Conservation (phyloP, 1,140 invertebrate genomes). For the Oryctes rhinoceros region DNA sequence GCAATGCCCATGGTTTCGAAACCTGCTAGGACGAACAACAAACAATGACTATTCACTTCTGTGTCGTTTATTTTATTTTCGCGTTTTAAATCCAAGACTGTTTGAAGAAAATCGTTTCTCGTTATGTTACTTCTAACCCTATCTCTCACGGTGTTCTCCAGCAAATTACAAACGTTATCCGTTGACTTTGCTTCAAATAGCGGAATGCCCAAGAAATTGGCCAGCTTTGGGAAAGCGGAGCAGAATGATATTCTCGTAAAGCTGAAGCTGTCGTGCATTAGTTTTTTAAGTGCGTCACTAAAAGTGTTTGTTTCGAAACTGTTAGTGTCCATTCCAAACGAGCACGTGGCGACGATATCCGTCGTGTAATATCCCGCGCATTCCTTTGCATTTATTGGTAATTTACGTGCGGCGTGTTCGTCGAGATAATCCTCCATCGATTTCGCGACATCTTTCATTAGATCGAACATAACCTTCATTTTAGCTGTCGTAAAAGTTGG, state of each 20-base stretch:
- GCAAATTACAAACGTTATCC: not conserved
- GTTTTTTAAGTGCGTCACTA: not conserved
- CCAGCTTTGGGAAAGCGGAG: not conserved
- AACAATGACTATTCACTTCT: constrained; percentile 44
- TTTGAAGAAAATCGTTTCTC: constrained; percentile 65
- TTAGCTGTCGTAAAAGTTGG: not conserved
- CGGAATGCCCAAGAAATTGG: not conserved
- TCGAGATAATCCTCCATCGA: not conserved
- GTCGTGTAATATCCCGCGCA: not conserved
- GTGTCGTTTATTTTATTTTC: constrained; percentile 42
- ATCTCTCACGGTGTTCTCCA: constrained; percentile 60
- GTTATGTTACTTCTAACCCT: constrained; percentile 60
- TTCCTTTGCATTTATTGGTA: not conserved
- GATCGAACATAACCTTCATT: constrained; percentile 16
- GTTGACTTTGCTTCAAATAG: not conserved
- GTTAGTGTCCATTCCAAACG: not conserved
- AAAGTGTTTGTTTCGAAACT: not conserved
- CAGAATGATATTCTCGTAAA: not conserved
- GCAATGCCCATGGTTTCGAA: constrained; percentile 63
- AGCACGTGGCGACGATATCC: not conserved
- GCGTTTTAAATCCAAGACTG: constrained; percentile 65
- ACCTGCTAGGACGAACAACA: constrained; percentile 61
- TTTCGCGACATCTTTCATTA: not conserved
- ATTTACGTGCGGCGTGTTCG: not conserved
- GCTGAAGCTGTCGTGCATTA: not conserved